Percentiles rank a stretch among this genome's conserved stretches.
These are phyloP conservation scores for Exephanes ischioxanthus DNA, from an alignment of 2,888 invertebrate genomes.

Conservation along the genomic window DNA sequence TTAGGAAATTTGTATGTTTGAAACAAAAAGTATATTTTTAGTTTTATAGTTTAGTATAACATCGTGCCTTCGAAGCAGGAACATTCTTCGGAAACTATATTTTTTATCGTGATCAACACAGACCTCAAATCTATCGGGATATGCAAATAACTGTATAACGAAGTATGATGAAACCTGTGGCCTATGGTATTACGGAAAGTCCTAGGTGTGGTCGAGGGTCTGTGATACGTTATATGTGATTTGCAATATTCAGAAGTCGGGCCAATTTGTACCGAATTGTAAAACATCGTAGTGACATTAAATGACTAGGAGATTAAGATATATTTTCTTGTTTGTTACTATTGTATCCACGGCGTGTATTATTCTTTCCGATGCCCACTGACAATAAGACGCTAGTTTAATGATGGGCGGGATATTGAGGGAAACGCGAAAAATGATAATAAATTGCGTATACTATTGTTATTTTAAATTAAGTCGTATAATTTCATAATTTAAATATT, in stretches of 20 bases:
- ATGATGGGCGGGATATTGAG: background rate
- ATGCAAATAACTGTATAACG: slow-evolving; percentile 28
- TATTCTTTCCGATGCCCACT: background rate
- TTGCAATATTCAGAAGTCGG: slow-evolving; percentile 42
- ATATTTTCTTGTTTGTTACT: background rate
- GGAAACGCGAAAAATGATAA: background rate
- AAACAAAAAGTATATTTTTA: background rate
- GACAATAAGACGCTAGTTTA: slow-evolving; percentile 3
- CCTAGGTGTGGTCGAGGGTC: slow-evolving; percentile 41
- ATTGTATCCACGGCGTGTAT: background rate
- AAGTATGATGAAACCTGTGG: slow-evolving; percentile 29
- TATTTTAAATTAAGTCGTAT: slow-evolving; percentile 43
- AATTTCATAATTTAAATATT: slow-evolving; percentile 59
- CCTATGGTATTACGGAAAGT: slow-evolving; percentile 50
- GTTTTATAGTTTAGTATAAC: slow-evolving; percentile 33
- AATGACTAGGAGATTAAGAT: slow-evolving; percentile 15
- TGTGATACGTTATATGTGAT: slow-evolving; percentile 48
- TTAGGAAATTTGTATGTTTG: slow-evolving; percentile 29
- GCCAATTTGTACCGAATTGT: slow-evolving; percentile 55
- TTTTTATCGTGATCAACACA: slow-evolving; percentile 50
- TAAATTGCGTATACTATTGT: slow-evolving; percentile 6
- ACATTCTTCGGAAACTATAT: slow-evolving; percentile 57
- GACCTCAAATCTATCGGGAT: slow-evolving; percentile 13
- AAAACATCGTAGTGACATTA: slow-evolving; percentile 39
- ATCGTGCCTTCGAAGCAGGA: slow-evolving; percentile 60